Percentiles rank a stretch among this genome's conserved stretches.
phyloP scores from a whole-genome alignment of 2,797 vertebrate genomes.

The Leucoraja ocellata region DNA sequence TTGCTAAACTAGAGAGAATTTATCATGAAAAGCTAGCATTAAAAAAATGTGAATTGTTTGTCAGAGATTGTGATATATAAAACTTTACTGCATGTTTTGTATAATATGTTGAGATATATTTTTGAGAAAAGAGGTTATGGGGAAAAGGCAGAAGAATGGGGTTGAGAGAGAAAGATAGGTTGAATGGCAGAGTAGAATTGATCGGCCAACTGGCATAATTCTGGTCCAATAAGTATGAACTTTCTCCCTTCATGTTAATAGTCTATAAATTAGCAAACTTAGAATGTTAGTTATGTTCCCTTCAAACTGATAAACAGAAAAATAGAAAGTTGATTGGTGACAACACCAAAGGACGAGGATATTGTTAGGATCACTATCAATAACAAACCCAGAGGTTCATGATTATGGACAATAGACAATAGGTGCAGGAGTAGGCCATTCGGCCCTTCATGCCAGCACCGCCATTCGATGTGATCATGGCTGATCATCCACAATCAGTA shows the following conservation, averaged over 20 bases:
- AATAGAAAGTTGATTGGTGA: background rate
- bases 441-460: no score
- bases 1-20: background rate
- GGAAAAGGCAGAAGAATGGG: no score
- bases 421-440: no score
- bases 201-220: no score
- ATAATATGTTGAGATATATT: background rate
- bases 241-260: background rate
- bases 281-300: background rate
- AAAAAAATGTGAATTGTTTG: background rate
- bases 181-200: no score
- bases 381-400: background rate
- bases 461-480: no score
- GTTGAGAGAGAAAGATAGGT: no score
- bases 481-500: no score
- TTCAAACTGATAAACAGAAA: background rate
- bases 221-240: no score
- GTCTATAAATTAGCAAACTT: background rate
- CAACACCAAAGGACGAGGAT: background rate
- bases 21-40: background rate
- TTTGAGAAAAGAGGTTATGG: background rate
- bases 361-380: background rate
- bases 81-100: background rate
- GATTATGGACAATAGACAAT: background rate
- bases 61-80: background rate